Percentiles rank a stretch among this genome's conserved stretches.
These are phyloP conservation scores for Hippocampus comes DNA, from an alignment of 2,113 vertebrate genomes.

Conservation along the genomic window DNA sequence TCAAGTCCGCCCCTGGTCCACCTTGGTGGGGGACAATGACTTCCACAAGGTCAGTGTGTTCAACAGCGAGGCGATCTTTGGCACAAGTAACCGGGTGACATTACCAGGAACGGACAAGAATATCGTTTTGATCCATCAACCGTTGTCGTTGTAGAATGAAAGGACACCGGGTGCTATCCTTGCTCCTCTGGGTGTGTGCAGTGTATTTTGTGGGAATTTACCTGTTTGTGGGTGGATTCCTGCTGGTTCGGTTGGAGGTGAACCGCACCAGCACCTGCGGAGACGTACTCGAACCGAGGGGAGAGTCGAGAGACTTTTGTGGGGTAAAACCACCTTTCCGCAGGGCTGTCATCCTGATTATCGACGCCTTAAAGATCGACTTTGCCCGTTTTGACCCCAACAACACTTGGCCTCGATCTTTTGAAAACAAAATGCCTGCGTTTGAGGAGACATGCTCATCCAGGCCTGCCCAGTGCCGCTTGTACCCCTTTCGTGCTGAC, in stretches of 20 bases:
- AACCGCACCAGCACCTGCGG: constrained; percentile 83
- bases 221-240: constrained; percentile 88
- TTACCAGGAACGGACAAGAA: not conserved
- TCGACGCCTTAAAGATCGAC: constrained; percentile 88
- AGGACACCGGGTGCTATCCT: constrained; percentile 73
- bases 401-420: constrained; percentile 73
- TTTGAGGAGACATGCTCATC: constrained; percentile 69
- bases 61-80: constrained; percentile 9
- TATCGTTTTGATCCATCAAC: not conserved
- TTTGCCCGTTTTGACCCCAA: constrained; percentile 78
- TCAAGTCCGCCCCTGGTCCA: constrained; percentile 26
- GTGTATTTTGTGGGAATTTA: constrained; percentile 82
- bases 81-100: constrained; percentile 3
- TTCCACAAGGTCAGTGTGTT: constrained; percentile 73
- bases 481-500: constrained; percentile 87
- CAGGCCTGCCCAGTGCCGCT: constrained; percentile 78
- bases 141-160: constrained; percentile 75
- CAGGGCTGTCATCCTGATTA: constrained; percentile 79
- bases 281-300: constrained; percentile 67
- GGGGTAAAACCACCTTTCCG: constrained; percentile 77
- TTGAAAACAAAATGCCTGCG: constrained; percentile 82
- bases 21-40: constrained; percentile 45
- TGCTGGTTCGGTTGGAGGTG: constrained; percentile 88
- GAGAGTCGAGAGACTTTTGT: constrained; percentile 71
- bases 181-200: constrained; percentile 81